Base-by-base conservation (phyloP, 2,888 invertebrate genomes). In the Scrobipalpa costella region DNA sequence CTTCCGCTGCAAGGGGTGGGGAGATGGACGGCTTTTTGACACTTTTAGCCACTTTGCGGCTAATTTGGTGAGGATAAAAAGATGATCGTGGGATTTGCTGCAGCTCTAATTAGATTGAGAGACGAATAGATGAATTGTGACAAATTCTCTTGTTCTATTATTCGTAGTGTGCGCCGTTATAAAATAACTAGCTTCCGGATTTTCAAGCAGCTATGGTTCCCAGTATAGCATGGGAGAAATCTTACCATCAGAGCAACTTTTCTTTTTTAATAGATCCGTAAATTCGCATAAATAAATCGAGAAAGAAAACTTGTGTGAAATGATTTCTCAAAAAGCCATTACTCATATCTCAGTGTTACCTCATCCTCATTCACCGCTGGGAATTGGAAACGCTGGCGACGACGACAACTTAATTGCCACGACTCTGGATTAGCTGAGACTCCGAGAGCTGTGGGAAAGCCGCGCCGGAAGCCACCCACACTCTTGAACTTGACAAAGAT, bases 1-100 rank as follows among this genome's bases (percentile, higher is more conserved):
- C 86, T 87, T 90, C 89, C 90, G 88, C 81, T 84, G 83, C 87
- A 34, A 36, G 36, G 85, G 85, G 84, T 82, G 79, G 76, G 74
- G 76, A 79, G 77, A 80, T 76, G 84, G 86, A 84, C 79, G 33
- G 11, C 52, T 33, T 52, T 21, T 52, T 52, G 52, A 52, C 33
- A 52, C n/a, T 44, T 44, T 44, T 44, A 44, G 44, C 77, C 75
- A 72, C 73, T 72, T 73, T 38, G 38, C 13, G 38, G 38, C 13
- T 49, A 11, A 47, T 47, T 17, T 17, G 47, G 47, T 17, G 27
- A 27, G 27, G 27, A 3, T 13, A 40, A 40, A 13, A 44, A 44
- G 44, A 15, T 15, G 44, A 44, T 44, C 44, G n/a, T 44, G 44
- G 15, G 44, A 44, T 15, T 44, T 44, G 44, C 15, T 44, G 44